Base-by-base conservation (phyloP, 92 coral and sea anemone species). In the Pocillopora grandis region DNA sequence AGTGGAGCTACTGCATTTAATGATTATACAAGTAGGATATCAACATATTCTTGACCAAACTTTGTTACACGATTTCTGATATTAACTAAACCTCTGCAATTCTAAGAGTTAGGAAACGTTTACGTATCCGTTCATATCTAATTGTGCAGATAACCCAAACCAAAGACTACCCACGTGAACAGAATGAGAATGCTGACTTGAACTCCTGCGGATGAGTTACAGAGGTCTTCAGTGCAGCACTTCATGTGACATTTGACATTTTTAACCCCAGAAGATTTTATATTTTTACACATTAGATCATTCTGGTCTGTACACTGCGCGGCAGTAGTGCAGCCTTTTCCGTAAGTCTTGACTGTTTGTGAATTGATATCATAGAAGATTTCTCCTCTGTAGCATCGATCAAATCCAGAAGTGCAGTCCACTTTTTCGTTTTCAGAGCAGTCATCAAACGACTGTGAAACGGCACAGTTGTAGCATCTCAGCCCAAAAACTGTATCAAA, bases 371-470 rank as follows among this genome's bases (percentile, higher is more conserved):
- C 36, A 0, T 52, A 75, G 21, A 58, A 77, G 85, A 84, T 84
- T 67, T 80, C 76, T 36, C 75, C 85, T 71, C 85, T 89, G 12
- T 79, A 76, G 70, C 92, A 89, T 3, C 36, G 42, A 20, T 70
- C 55, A 70, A 70, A 33, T 15, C 56, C 19, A 0, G 58, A 8
- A 5, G 75, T 10, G 36, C n/a, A 70, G 48, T 33, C 19, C 19
- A 36, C 52, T 21, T 70, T 9, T 70, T 70, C 19, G 8, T 70
- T 23, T 70, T 48, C 16, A 21, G 19, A 14, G 65, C 65, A 75
- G 13, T 75, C 79, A 19, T 56, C 79, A 52, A 52, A 75, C 10
- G 73, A 68, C 49, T 68, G 1, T 4, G 79, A 56, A 48, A 65
- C 56, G 62, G 21, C 63, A 42, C 79, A 75, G 65, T 56, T 23